Percentiles rank a stretch among this genome's conserved stretches.
These are phyloP conservation scores for Perognathus longimembris DNA, from an alignment of 2,113 vertebrate genomes.

Conservation along the genomic window DNA sequence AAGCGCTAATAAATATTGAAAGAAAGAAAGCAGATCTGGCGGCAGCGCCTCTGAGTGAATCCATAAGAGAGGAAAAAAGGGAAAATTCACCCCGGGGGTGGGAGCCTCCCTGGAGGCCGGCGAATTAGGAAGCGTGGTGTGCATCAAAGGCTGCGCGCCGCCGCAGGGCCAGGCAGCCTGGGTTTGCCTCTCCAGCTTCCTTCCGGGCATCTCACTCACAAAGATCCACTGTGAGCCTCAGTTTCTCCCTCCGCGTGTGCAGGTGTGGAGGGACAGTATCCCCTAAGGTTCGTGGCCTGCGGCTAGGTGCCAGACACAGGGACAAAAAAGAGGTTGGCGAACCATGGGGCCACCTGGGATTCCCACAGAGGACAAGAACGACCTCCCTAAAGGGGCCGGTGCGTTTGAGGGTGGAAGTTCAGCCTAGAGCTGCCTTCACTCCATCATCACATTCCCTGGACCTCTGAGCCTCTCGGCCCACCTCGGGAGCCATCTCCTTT, in stretches of 20 bases:
- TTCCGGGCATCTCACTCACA: background rate
- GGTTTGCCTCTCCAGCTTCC: background rate
- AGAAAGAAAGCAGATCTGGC: background rate
- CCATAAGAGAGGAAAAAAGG: conserved; percentile 13
- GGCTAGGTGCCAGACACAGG: background rate
- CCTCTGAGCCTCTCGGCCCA: no score
- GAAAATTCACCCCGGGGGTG: background rate
- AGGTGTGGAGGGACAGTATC: background rate
- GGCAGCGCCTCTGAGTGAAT: background rate
- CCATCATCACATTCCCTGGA: background rate
- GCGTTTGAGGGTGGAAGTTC: no score
- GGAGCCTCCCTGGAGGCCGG: background rate
- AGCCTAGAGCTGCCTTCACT: background rate
- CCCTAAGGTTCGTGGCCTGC: background rate
- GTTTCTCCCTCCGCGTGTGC: background rate
- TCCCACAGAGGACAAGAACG: background rate
- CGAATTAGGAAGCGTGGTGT: background rate
- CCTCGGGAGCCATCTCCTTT: background rate
- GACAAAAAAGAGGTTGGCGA: background rate
- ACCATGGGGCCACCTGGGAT: background rate
- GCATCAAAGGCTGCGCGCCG: background rate
- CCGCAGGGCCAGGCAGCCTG: background rate
- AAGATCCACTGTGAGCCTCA: background rate
- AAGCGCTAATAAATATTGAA: conserved; percentile 38
- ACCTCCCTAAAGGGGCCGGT: background rate